Percentiles rank a stretch among this genome's conserved stretches.
These are phyloP conservation scores for Cladopsammia gracilis DNA, from an alignment of 64 coral and sea anemone genomes.

Conservation along the genomic window DNA sequence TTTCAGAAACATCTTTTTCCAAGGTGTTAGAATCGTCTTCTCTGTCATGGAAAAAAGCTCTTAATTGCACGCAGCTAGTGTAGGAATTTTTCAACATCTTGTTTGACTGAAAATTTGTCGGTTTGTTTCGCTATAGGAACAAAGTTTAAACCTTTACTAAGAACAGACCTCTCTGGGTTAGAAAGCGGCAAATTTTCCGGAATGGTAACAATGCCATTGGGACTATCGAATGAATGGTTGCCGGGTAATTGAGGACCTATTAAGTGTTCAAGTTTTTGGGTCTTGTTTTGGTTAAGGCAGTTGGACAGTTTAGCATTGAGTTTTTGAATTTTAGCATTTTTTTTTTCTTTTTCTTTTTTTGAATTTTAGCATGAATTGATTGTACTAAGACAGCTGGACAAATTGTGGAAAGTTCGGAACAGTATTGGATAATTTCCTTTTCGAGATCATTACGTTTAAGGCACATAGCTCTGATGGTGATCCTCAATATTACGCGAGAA, in stretches of 20 bases:
- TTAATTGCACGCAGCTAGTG: constrained; percentile 39
- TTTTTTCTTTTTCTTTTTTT: no score
- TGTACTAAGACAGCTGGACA: constrained; percentile 45
- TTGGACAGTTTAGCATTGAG: constrained; percentile 54
- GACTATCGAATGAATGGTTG: neutral
- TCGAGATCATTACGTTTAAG: constrained; percentile 48
- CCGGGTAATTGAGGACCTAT: neutral
- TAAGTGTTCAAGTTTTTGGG: constrained; percentile 42
- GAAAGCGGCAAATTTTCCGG: constrained; percentile 64
- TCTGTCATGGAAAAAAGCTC: constrained; percentile 66
- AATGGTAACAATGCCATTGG: constrained; percentile 61
- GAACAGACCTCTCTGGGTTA: constrained; percentile 63
- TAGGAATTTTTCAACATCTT: constrained; percentile 42
- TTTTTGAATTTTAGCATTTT: constrained; percentile 78
- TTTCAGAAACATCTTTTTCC: constrained; percentile 43
- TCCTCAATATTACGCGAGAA: neutral
- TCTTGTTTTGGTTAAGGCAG: constrained; percentile 23
- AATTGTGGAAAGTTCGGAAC: constrained; percentile 33
- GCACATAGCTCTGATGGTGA: constrained; percentile 66
- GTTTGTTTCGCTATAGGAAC: constrained; percentile 56
- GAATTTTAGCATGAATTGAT: constrained; percentile 6
- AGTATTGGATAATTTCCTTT: constrained; percentile 6
- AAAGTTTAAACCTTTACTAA: constrained; percentile 63
- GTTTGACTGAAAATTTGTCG: constrained; percentile 26
- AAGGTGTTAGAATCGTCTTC: constrained; percentile 6